Conservation (phyloP, 1,140 invertebrate species). For the Zaprionus camerounensis region DNA sequence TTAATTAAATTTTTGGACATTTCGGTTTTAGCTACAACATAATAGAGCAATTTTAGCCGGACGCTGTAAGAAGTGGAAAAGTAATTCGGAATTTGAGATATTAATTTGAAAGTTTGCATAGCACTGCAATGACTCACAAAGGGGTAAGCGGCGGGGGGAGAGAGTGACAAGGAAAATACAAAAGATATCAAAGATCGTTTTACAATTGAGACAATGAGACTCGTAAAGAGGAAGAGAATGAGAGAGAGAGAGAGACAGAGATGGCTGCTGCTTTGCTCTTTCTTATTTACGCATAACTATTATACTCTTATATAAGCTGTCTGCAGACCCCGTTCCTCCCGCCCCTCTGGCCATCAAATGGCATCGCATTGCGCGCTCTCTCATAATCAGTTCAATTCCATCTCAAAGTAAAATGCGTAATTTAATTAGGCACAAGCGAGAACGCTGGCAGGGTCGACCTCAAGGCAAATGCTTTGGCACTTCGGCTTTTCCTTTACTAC, state of each 20-base stretch:
- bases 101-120: constrained; percentile 24
- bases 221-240: too few relatives aligned
- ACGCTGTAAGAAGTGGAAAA: constrained; percentile 27
- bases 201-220: neutral
- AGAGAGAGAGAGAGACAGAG: too few relatives aligned
- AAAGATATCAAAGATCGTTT: neutral
- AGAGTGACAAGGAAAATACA: too few relatives aligned
- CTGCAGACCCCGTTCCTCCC: constrained; percentile 4
- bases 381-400: constrained; percentile 44
- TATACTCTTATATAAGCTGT: neutral
- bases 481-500: constrained; percentile 40
- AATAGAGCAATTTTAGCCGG: constrained; percentile 51
- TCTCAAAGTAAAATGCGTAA: constrained; percentile 44
- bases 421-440: constrained; percentile 35
- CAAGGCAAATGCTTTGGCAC: constrained; percentile 39
- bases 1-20: constrained; percentile 76
- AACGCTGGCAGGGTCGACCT: constrained; percentile 27
- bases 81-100: constrained; percentile 29
- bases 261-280: too few relatives aligned
- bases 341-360: constrained; percentile 29
- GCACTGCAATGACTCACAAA: constrained; percentile 1
- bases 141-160: neutral
- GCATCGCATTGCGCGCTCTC: constrained; percentile 31
- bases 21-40: constrained; percentile 61
- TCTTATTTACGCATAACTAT: neutral